Conservation (phyloP, 2,888 invertebrate species). For the Sarcophaga rosellei region DNA sequence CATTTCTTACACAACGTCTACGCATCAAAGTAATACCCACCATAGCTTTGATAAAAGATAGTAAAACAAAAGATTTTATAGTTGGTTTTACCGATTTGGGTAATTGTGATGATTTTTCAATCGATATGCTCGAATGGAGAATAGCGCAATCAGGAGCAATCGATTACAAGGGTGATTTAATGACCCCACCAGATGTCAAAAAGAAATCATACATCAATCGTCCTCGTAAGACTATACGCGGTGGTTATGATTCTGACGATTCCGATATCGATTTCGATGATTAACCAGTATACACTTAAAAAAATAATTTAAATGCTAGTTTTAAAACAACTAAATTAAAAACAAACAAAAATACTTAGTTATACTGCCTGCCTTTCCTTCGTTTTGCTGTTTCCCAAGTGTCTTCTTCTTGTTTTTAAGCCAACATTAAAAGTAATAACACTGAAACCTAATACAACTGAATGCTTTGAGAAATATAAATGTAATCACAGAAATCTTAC, state of each 20-base stretch:
- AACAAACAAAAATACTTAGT: conserved; percentile 24
- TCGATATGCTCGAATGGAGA: conserved; percentile 95
- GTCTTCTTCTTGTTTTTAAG: conserved; percentile 59
- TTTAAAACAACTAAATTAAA: conserved; percentile 42
- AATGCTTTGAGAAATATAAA: conserved; percentile 52
- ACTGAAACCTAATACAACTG: conserved; percentile 38
- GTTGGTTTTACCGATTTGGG: conserved; percentile 97
- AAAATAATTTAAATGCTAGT: conserved; percentile 52
- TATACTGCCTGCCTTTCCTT: conserved; percentile 56
- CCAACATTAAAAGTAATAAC: conserved; percentile 50
- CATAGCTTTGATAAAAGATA: conserved; percentile 91
- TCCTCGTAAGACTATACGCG: conserved; percentile 83
- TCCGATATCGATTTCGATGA: conserved; percentile 84
- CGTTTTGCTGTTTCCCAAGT: conserved; percentile 60
- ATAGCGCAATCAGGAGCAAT: conserved; percentile 88
- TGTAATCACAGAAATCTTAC: conserved; percentile 43
- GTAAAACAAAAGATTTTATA: conserved; percentile 95
- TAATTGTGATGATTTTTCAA: conserved; percentile 95
- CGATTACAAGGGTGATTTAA: conserved; percentile 86
- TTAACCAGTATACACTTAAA: conserved; percentile 74
- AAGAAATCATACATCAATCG: conserved; percentile 81
- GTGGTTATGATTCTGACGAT: conserved; percentile 82
- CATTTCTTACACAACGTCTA: conserved; percentile 93
- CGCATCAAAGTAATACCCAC: conserved; percentile 96
- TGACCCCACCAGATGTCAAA: conserved; percentile 84